Evolutionary conservation across 2,888 invertebrate species (phyloP).

Genomic region (Trissolcus japonicus): DNA sequence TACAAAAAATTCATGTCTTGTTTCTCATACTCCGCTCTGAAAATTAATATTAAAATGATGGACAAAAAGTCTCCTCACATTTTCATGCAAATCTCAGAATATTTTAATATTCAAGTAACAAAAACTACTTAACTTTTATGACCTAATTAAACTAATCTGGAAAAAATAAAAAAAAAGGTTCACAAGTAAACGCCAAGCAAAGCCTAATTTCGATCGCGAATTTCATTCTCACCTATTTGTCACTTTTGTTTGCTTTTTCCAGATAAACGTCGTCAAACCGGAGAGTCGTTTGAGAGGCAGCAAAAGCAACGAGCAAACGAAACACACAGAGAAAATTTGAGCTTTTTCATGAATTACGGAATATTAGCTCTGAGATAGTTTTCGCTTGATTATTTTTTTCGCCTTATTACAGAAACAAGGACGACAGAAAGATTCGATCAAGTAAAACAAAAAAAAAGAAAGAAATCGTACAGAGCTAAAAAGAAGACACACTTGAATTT

Average conservation of each 20-base stretch:
- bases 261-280: constrained; percentile 17
- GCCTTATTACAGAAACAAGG: background rate
- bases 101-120: no score
- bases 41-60: no score
- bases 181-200: background rate
- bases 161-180: constrained; percentile 4
- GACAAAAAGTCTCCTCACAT: no score
- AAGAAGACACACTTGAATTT: constrained; percentile 1
- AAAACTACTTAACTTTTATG: no score
- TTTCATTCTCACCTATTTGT: no score
- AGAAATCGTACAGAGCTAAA: constrained; percentile 35
- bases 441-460: constrained; percentile 34
- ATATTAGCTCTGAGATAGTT: constrained; percentile 67
- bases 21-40: no score
- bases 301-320: constrained; percentile 36
- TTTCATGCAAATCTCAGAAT: no score
- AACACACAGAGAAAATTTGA: constrained; percentile 7
- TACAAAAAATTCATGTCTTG: no score
- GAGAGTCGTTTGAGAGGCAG: constrained; percentile 20
- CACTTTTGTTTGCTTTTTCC: no score
- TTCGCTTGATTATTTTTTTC: background rate
- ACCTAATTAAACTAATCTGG: no score
- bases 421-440: no score
- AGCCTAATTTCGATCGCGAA: no score
- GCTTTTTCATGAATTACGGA: constrained; percentile 70